Evolutionary conservation across 1,140 invertebrate species (phyloP).

Genomic region (Drosophila sulfurigaster): DNA sequence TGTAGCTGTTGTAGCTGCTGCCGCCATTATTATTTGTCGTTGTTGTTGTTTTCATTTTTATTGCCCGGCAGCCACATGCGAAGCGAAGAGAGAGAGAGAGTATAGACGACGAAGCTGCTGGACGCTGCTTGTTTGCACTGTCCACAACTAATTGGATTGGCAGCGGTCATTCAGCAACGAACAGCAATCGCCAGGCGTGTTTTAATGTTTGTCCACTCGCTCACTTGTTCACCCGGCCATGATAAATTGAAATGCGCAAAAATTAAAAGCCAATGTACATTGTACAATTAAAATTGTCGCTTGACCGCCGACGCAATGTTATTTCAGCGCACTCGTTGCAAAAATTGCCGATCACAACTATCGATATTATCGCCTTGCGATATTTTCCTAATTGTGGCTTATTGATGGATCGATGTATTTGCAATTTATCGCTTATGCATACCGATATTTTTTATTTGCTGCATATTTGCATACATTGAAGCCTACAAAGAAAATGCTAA

Average conservation of each 20-base stretch:
- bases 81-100: conserved; percentile 8
- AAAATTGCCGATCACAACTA: conserved; percentile 12
- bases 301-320: conserved; percentile 15
- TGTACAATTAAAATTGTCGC: conserved; percentile 16
- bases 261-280: conserved; percentile 29
- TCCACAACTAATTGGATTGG: conserved; percentile 75
- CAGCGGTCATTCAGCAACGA: conserved; percentile 44
- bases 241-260: conserved; percentile 42
- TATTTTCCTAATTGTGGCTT: conserved; percentile 9
- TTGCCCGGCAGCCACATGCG: conserved; percentile 62
- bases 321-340: neutral
- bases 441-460: conserved; percentile 1
- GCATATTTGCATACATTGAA: neutral
- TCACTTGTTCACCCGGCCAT: neutral
- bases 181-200: conserved; percentile 25
- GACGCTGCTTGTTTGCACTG: conserved; percentile 61
- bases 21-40: conserved; percentile 31
- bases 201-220: conserved; percentile 31
- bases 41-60: conserved; percentile 61
- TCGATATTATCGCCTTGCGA: conserved; percentile 16
- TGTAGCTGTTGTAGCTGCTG: conserved; percentile 12
- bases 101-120: conserved; percentile 31
- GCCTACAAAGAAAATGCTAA: no score
- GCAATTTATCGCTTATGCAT: neutral
- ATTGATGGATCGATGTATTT: neutral